Evolutionary conservation across 2,113 vertebrate genomes (phyloP).

Genomic region (Vulpes ferrilata): DNA sequence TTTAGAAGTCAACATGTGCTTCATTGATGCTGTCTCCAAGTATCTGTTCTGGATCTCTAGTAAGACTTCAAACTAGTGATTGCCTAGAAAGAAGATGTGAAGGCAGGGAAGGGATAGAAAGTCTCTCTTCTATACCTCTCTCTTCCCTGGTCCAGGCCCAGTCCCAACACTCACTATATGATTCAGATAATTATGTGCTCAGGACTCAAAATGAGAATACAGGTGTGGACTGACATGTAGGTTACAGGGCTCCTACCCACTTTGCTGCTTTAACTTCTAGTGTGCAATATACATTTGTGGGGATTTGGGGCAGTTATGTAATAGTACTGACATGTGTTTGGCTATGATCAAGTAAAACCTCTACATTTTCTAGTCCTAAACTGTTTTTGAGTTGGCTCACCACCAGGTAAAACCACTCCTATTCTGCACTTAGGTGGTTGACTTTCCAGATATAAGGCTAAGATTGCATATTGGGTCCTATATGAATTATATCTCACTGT

Average conservation of each 20-base stretch:
- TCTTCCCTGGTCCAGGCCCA: not conserved
- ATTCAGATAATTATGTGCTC: not conserved
- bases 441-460: not conserved
- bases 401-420: not conserved
- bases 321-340: not conserved
- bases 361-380: not conserved
- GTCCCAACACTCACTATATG: not conserved
- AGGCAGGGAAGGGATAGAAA: not conserved
- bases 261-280: not conserved
- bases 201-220: not conserved
- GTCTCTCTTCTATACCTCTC: not conserved
- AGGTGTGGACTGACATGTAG: not conserved
- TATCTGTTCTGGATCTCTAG: not conserved
- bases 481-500: constrained; percentile 31
- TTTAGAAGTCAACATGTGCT: not conserved
- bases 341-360: not conserved
- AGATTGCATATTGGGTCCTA: not conserved
- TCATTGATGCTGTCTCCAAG: not conserved
- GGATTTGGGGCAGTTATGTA: not conserved
- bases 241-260: not conserved
- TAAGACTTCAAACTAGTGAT: not conserved
- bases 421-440: not conserved
- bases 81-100: not conserved
- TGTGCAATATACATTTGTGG: not conserved
- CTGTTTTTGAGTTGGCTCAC: not conserved